These are phyloP conservation scores for Bergia sp. DNA, from an alignment of 92 coral and sea anemone genomes.

Conservation along the genomic window DNA sequence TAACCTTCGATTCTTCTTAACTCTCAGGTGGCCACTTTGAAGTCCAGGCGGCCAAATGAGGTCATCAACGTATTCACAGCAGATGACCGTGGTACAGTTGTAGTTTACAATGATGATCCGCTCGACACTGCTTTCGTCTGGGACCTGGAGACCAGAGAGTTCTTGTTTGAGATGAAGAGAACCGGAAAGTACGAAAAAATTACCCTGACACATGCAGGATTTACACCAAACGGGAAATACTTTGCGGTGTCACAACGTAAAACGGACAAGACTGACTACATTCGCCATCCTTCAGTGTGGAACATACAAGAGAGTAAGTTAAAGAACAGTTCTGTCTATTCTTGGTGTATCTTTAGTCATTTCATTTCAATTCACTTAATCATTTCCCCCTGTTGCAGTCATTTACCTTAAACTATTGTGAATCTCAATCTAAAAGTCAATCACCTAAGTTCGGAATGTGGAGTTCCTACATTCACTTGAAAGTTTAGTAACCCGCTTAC, in stretches of 20 bases:
- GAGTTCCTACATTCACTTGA: too few relatives aligned
- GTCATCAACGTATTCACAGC: conserved; percentile 65
- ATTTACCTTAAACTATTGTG: too few relatives aligned
- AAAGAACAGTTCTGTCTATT: neutral
- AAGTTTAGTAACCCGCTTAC: too few relatives aligned
- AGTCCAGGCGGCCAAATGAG: conserved; percentile 51
- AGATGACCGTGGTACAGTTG: conserved; percentile 64
- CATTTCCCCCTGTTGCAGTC: neutral
- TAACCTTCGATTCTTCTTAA: neutral
- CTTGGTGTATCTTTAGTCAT: neutral
- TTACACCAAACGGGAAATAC: conserved; percentile 72
- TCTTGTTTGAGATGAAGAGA: conserved; percentile 65
- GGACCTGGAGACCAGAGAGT: conserved; percentile 70
- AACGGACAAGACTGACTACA: conserved; percentile 50
- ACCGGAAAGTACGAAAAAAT: conserved; percentile 48
- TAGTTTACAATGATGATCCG: conserved; percentile 59
- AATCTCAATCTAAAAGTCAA: too few relatives aligned
- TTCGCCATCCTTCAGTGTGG: conserved; percentile 73
- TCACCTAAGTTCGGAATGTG: too few relatives aligned
- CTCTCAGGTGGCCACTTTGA: conserved; percentile 53
- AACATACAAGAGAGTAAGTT: conserved; percentile 67
- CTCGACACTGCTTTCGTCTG: conserved; percentile 65
- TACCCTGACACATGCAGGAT: conserved; percentile 62
- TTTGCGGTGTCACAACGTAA: conserved; percentile 60
- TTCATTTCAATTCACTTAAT: too few relatives aligned